These are phyloP conservation scores for Lepidochitona cinerea DNA, from an alignment of 2,888 invertebrate genomes.

Conservation along the genomic window DNA sequence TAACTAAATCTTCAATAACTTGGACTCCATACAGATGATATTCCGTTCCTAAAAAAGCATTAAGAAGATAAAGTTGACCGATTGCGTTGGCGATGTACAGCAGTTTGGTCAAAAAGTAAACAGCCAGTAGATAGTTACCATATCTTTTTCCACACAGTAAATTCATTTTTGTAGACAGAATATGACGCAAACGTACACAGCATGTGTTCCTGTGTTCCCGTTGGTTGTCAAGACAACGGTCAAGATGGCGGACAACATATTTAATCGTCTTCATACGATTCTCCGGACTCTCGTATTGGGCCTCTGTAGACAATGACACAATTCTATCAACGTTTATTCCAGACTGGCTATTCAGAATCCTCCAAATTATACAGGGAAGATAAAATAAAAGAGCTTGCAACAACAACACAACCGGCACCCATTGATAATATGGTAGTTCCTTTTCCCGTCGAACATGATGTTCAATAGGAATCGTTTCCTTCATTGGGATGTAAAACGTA, in stretches of 20 bases:
- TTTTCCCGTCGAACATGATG: conserved; percentile 46
- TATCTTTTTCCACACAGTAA: conserved; percentile 70
- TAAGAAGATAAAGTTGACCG: conserved; percentile 72
- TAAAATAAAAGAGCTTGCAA: conserved; percentile 73
- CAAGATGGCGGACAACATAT: conserved; percentile 72
- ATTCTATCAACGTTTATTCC: conserved; percentile 72
- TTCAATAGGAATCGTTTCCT: conserved; percentile 41
- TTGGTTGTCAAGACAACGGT: conserved; percentile 71
- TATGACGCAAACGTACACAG: conserved; percentile 60
- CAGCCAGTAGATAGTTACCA: conserved; percentile 71
- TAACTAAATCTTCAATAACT: conserved; percentile 71
- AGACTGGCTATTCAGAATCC: conserved; percentile 71
- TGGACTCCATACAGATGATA: conserved; percentile 71
- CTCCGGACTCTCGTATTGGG: conserved; percentile 72
- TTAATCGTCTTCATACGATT: conserved; percentile 71
- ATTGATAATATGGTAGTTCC: conserved; percentile 69
- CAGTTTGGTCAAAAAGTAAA: conserved; percentile 70
- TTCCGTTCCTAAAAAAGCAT: conserved; percentile 71
- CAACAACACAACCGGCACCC: conserved; percentile 70
- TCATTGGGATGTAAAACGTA: conserved; percentile 71
- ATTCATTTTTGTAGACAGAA: conserved; percentile 63
- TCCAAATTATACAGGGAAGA: conserved; percentile 73
- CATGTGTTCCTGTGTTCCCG: conserved; percentile 62
- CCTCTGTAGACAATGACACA: conserved; percentile 66
- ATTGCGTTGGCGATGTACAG: conserved; percentile 71